Evolutionary conservation across 2,888 invertebrate species (phyloP), one percentile per base, ranked within the genome.

Genomic region (Auanema freiburgensis): DNA sequence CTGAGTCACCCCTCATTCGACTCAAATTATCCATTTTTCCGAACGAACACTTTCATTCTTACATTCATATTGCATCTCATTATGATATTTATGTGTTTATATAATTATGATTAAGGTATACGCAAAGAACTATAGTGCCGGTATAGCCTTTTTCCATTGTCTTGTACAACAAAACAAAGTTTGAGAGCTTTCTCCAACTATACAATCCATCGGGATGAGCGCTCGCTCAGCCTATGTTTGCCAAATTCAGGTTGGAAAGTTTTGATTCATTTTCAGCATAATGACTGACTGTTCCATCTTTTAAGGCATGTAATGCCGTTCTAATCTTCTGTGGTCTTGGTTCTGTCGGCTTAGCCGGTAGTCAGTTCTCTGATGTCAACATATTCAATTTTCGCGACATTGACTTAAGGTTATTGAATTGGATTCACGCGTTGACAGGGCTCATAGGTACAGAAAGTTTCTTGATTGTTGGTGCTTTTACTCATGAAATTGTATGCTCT

Each of bases 311-410:
- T 72, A 83, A 83, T 68, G 66, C 70, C 24, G 63, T 78, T 44
- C 71, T 83, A 43, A 68, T 83, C 43, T 46, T 79, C 51, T 64
- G 74, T 42, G 83, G 83, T 40, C 65, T 83, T 49, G 65, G 72
- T 18, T 70, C 80, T 14, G 70, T 78, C 2, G 83, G 76, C n/a
- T 65, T 83, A 16, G 78, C 78, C 24, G 77, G 78, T 2, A 74
- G 74, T 55, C 83, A 83, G 66, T 83, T 83, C 67, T 76, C 80
- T 16, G 64, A 68, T 42, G 76, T 83, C 50, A 78, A 76, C 11
- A 53, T 83, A 12, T 79, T 82, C 59, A 80, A 79, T 65, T 82
- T 79, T 59, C 66, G 79, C 6, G 78, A 80, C 58, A 83, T 83
- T 54, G 83, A 83, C 59, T 66, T 83, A 40, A 71, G 83, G 59